Conservation (phyloP, 2,888 invertebrate species). For the Mactromeris polynyma region DNA sequence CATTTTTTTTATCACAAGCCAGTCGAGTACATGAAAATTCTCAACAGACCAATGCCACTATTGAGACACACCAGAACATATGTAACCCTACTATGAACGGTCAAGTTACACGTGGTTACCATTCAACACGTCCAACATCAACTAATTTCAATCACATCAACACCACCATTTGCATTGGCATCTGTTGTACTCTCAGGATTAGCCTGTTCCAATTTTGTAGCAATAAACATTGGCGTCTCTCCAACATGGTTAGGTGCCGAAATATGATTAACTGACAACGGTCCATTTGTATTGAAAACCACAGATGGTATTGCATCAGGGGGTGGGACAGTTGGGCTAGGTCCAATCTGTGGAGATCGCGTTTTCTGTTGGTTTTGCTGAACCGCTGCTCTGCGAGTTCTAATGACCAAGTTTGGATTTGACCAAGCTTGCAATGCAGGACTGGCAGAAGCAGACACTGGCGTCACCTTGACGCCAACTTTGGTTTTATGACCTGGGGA, state of each 20-base stretch:
- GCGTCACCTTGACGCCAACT: slow-evolving; percentile 38
- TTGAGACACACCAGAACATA: too few relatives aligned
- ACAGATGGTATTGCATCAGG: slow-evolving; percentile 18
- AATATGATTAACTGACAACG: not conserved
- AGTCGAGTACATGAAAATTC: too few relatives aligned
- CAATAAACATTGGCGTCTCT: slow-evolving; percentile 14
- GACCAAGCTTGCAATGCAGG: slow-evolving; percentile 83
- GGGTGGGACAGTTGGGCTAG: not conserved
- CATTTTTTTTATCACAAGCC: too few relatives aligned
- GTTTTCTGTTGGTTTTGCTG: slow-evolving; percentile 46
- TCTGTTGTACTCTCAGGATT: slow-evolving; percentile 20
- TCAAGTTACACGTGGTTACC: too few relatives aligned
- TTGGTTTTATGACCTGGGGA: slow-evolving; percentile 20
- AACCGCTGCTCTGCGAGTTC: slow-evolving; percentile 82
- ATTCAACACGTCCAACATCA: not conserved
- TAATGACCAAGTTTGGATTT: slow-evolving; percentile 87
- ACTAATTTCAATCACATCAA: slow-evolving; percentile 52
- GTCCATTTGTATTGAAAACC: slow-evolving; percentile 23
- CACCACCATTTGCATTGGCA: slow-evolving; percentile 41
- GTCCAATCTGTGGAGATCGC: slow-evolving; percentile 40
- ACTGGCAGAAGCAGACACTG: slow-evolving; percentile 38
- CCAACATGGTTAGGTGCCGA: slow-evolving; percentile 15
- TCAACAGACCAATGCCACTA: too few relatives aligned
- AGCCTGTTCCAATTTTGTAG: slow-evolving; percentile 30
- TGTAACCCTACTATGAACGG: too few relatives aligned